These are phyloP conservation scores for Aphelinus certus DNA, from an alignment of 1,140 invertebrate species.

Conservation along the genomic window DNA sequence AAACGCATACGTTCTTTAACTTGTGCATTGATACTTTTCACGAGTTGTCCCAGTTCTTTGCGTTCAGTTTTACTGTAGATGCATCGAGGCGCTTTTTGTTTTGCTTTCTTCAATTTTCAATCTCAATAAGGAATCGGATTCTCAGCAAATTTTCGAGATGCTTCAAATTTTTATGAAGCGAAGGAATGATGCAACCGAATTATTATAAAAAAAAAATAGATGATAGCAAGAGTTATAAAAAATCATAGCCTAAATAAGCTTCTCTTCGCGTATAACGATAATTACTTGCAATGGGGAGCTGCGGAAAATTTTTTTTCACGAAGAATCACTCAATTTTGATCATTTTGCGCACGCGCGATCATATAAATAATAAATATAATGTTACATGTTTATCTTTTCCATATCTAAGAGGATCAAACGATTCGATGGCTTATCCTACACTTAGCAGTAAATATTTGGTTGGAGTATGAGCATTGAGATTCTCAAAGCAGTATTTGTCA, in stretches of 20 bases:
- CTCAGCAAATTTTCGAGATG: slow-evolving; percentile 43
- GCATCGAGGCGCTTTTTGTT: slow-evolving; percentile 29
- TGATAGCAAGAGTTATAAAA: neutral
- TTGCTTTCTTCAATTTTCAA: slow-evolving; percentile 34
- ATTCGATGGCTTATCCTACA: slow-evolving; percentile 59
- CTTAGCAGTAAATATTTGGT: slow-evolving; percentile 57
- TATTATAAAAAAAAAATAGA: no score
- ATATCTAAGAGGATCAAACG: slow-evolving; percentile 54
- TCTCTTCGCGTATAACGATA: neutral
- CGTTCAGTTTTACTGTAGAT: neutral
- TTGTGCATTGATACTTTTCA: slow-evolving; percentile 20
- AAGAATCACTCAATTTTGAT: slow-evolving; percentile 41
- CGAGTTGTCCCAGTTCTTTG: neutral
- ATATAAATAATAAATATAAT: slow-evolving; percentile 24
- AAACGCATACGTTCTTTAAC: slow-evolving; percentile 43
- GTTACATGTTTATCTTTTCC: slow-evolving; percentile 38
- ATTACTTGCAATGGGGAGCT: neutral
- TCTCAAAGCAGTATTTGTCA: neutral
- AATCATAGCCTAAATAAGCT: neutral
- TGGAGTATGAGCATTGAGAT: slow-evolving; percentile 49
- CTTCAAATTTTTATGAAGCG: neutral
- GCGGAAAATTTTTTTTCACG: slow-evolving; percentile 25
- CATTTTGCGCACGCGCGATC: neutral
- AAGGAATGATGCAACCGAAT: no score
- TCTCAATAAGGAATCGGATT: slow-evolving; percentile 41